These are phyloP conservation scores for Sorex maritimensis DNA, from an alignment of 2,797 vertebrate species.

Conservation along the genomic window DNA sequence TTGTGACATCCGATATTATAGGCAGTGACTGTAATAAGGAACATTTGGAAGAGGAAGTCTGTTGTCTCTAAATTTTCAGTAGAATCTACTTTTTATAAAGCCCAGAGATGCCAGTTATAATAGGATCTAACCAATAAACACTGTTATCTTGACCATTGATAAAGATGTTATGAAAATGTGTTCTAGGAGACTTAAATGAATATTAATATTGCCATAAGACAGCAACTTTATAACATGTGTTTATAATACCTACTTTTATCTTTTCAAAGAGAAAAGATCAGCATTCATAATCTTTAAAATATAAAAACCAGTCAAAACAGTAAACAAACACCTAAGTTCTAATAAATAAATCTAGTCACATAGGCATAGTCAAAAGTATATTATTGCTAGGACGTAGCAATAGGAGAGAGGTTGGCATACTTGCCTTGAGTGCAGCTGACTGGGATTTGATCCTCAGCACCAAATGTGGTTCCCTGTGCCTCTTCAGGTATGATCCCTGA, in stretches of 20 bases:
- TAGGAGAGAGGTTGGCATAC: too few species aligned
- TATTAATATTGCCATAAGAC: not conserved
- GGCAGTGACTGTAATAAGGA: conserved; percentile 47
- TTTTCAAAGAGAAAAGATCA: not conserved
- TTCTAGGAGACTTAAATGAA: not conserved
- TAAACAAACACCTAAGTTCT: not conserved
- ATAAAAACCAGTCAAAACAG: not conserved
- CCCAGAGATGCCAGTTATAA: not conserved
- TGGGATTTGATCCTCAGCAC: not conserved
- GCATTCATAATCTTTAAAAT: not conserved
- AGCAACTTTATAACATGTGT: not conserved
- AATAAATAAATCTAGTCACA: not conserved
- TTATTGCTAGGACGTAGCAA: too few species aligned
- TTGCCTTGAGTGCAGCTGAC: not conserved
- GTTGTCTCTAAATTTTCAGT: conserved; percentile 31
- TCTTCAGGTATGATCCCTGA: too few species aligned
- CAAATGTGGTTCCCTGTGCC: too few species aligned
- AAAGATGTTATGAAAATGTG: not conserved
- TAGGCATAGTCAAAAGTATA: not conserved
- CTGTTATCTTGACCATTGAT: not conserved
- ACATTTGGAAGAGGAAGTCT: conserved; percentile 49
- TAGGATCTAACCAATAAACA: not conserved
- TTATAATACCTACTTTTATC: not conserved
- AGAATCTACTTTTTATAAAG: conserved; percentile 1
- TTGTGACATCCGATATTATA: conserved; percentile 71